Conservation (phyloP, 1,140 invertebrate genomes). For the Patella vulgata region DNA sequence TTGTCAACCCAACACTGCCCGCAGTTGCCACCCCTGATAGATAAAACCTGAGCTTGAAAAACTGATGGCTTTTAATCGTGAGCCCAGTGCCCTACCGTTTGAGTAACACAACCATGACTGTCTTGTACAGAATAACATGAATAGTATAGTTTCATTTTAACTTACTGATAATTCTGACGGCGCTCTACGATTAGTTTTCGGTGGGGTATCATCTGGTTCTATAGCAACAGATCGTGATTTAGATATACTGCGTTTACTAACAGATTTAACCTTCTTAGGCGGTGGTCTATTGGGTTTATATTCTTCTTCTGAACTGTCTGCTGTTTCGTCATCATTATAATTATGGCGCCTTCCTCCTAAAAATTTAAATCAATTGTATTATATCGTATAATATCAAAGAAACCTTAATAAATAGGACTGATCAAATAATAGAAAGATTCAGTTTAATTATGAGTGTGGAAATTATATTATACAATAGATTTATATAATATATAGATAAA, state of each 20-base stretch:
- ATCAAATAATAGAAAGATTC: not conserved
- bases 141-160: no score
- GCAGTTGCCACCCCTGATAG: no score
- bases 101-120: no score
- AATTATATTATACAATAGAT: no score
- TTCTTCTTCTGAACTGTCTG: constrained; percentile 28
- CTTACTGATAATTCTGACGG: constrained; percentile 60
- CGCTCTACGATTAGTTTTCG: constrained; percentile 39
- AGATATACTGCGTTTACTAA: constrained; percentile 4
- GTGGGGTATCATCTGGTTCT: constrained; percentile 16
- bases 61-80: no score
- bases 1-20: no score
- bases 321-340: constrained; percentile 32
- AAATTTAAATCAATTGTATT: constrained; percentile 8
- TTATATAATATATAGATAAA: no score
- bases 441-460: no score
- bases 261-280: not conserved
- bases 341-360: constrained; percentile 40
- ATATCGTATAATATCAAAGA: no score
- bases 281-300: constrained; percentile 10
- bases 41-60: no score
- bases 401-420: not conserved
- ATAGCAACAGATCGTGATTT: constrained; percentile 9
- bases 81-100: no score
- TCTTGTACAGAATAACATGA: no score